Evolutionary conservation across 2,113 vertebrate genomes (phyloP).

Genomic region (Macaca fascicularis): DNA sequence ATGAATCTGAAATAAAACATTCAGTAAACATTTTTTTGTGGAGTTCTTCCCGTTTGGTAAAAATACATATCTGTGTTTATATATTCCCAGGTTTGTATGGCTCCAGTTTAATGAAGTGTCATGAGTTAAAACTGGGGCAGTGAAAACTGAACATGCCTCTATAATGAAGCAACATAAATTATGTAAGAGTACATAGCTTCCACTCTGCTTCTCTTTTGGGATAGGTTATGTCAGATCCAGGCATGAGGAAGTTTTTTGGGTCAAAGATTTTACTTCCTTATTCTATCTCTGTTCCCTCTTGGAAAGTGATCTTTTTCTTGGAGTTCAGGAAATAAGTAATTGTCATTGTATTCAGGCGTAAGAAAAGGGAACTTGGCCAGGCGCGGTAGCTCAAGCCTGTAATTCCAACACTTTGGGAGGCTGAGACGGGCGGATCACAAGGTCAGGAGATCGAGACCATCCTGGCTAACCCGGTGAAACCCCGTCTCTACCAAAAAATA

Average conservation of each 20-base stretch:
- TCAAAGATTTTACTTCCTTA: background rate
- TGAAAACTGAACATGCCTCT: background rate
- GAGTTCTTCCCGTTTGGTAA: background rate
- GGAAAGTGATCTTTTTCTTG: background rate
- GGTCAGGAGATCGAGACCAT: too few relatives aligned
- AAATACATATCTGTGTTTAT: background rate
- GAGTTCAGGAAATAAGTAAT: slow-evolving; percentile 11
- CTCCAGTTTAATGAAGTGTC: background rate
- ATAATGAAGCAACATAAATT: background rate
- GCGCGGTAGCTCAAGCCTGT: too few relatives aligned
- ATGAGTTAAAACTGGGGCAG: background rate
- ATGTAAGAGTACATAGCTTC: background rate
- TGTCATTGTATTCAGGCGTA: background rate
- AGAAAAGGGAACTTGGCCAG: background rate
- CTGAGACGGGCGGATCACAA: too few relatives aligned
- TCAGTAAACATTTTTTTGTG: background rate
- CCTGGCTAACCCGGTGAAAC: too few relatives aligned
- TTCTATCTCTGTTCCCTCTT: background rate
- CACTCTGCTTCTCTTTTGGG: background rate
- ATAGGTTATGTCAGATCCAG: background rate
- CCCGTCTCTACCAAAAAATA: too few relatives aligned
- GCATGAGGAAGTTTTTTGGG: background rate
- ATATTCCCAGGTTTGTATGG: background rate
- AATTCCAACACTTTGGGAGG: too few relatives aligned
- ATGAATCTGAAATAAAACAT: background rate